Base-by-base conservation (phyloP, 2,888 invertebrate species). In the Euplexia lucipara region DNA sequence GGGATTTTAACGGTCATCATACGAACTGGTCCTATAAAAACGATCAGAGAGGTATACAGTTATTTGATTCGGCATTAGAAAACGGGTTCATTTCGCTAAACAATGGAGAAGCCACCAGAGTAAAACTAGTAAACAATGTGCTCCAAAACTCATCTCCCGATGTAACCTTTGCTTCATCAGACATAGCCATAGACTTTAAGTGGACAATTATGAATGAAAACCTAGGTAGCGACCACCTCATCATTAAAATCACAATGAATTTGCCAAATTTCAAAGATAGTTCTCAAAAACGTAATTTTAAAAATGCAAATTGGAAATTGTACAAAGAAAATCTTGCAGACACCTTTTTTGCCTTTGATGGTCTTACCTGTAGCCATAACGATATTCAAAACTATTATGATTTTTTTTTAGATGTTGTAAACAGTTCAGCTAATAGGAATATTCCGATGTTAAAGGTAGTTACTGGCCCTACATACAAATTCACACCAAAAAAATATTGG, bases 241-340 rank as follows among this genome's bases (percentile, higher is more conserved):
- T 42, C 18, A 42, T 42, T 12, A 53, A 42, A 34, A 32, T 53
- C 7, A 34, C 53, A 26, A 7, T 42, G 3, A 53, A 16, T 3
- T 53, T 18, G 9, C 0, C 16, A 2, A 3, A 41, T 18, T 7
- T 1, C 9, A 1, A 4, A 12, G 4, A 16, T 18, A 44, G n/a
- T n/a, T n/a, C 2, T 9, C 3, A 54, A 44, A 54, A 54, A 35
- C 42, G 20, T 22, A 54, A 54, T 22, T 54, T 44, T n/a, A 44
- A 34, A 34, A 44, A 35, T 2, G 54, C 54, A 0, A 44, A 54
- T 35, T 54, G 54, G 54, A 35, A 7, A n/a, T n/a, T n/a, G n/a
- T n/a, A n/a, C n/a, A n/a, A n/a, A n/a, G n/a, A n/a, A n/a, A n/a
- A n/a, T n/a, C n/a, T n/a, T n/a, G n/a, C n/a, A n/a, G n/a, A n/a